Conservation (phyloP, 1,140 invertebrate species). For the Eueides isabella region DNA sequence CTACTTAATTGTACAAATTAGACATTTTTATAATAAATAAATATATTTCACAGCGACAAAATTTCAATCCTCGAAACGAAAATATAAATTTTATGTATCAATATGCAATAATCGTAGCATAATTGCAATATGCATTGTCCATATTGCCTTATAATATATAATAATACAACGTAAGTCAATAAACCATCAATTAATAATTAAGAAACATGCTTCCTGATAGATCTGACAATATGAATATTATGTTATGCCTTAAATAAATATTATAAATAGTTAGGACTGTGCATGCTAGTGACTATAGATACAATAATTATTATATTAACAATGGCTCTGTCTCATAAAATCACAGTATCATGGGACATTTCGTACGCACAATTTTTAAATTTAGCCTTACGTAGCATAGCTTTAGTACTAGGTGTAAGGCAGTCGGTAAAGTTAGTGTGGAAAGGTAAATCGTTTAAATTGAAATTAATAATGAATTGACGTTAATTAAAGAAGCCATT, state of each 20-base stretch:
- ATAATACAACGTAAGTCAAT: conserved; percentile 56
- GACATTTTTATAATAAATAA: too few species aligned
- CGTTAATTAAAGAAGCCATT: background rate
- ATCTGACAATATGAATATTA: conserved; percentile 79
- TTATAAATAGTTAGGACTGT: conserved; percentile 68
- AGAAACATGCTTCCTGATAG: conserved; percentile 80
- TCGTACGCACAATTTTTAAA: conserved; percentile 47
- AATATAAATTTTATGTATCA: background rate
- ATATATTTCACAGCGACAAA: too few species aligned
- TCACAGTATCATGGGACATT: conserved; percentile 40
- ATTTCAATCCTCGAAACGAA: background rate
- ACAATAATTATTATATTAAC: conserved; percentile 17
- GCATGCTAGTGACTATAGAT: conserved; percentile 54
- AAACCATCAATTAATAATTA: conserved; percentile 75
- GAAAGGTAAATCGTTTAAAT: background rate
- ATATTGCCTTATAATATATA: conserved; percentile 24
- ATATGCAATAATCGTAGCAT: conserved; percentile 16
- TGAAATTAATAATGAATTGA: background rate
- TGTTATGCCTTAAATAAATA: conserved; percentile 74
- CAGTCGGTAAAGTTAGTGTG: background rate
- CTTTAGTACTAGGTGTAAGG: background rate
- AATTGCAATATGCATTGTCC: conserved; percentile 25
- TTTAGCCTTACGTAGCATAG: background rate
- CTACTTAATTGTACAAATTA: too few species aligned
- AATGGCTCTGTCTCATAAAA: conserved; percentile 49